Evolutionary conservation across 2,888 invertebrate genomes (phyloP).

Genomic region (Drosophila austrosaltans): DNA sequence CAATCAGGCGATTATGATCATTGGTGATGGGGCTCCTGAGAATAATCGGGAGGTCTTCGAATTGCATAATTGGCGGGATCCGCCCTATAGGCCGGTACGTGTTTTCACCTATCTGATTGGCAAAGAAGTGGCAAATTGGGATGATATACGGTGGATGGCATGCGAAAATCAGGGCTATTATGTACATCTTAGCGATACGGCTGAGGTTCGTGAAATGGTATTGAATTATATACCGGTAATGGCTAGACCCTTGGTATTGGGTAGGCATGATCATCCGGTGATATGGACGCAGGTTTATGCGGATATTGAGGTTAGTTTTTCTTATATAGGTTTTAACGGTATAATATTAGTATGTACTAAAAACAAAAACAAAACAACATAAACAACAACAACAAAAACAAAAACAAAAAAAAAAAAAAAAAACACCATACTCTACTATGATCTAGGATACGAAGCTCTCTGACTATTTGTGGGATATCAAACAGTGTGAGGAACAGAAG

Average conservation of each 20-base stretch:
- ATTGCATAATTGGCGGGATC: slow-evolving; percentile 92
- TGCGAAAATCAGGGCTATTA: slow-evolving; percentile 98
- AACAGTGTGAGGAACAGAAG: slow-evolving; percentile 91
- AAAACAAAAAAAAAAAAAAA: slow-evolving; percentile 16
- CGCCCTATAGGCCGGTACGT: slow-evolving; percentile 92
- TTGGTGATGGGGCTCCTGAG: slow-evolving; percentile 99
- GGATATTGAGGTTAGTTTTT: slow-evolving; percentile 90
- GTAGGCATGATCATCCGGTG: slow-evolving; percentile 92
- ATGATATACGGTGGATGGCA: slow-evolving; percentile 99
- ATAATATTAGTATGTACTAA: slow-evolving; percentile 14
- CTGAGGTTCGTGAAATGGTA: slow-evolving; percentile 98
- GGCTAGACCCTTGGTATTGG: slow-evolving; percentile 96
- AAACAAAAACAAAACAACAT: slow-evolving; percentile 22
- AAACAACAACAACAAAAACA: slow-evolving; percentile 12
- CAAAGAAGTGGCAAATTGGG: slow-evolving; percentile 94
- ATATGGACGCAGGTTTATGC: slow-evolving; percentile 99
- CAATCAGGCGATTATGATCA: slow-evolving; percentile 98
- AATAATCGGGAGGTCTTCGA: slow-evolving; percentile 96
- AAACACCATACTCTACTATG: slow-evolving; percentile 31
- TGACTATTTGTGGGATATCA: slow-evolving; percentile 94
- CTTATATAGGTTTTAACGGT: neutral
- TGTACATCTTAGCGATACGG: slow-evolving; percentile 97
- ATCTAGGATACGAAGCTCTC: slow-evolving; percentile 93
- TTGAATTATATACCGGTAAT: slow-evolving; percentile 98
- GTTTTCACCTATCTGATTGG: slow-evolving; percentile 99